Conservation (phyloP, 2,113 vertebrate genomes). For the Antechinus flavipes region DNA sequence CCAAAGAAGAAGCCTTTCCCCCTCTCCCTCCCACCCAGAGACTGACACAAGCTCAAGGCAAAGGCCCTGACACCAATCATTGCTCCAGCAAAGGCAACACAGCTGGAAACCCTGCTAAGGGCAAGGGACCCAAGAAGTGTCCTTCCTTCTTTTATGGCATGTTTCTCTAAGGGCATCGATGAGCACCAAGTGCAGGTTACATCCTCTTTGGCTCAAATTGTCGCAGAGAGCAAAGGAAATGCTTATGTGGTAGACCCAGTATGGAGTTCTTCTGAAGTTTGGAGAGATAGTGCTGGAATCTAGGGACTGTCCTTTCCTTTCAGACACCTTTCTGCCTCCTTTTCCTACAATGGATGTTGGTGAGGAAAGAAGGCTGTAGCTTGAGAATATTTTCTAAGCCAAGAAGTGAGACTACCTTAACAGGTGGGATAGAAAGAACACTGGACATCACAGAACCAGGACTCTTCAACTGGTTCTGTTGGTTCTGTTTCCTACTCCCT, state of each 20-base stretch:
- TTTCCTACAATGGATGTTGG: neutral
- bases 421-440: neutral
- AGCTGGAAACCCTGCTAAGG: neutral
- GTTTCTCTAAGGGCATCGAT: neutral
- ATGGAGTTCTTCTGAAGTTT: neutral
- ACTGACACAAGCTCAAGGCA: conserved; percentile 39
- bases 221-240: neutral
- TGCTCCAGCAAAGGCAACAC: neutral
- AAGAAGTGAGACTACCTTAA: neutral
- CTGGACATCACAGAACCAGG: neutral
- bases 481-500: neutral
- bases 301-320: neutral
- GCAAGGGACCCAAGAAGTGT: neutral
- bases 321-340: neutral
- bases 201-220: neutral
- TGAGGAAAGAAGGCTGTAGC: neutral
- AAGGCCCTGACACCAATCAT: neutral
- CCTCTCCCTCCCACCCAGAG: conserved; percentile 9
- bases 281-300: neutral
- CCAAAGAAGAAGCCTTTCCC: conserved; percentile 24
- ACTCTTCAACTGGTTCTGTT: neutral
- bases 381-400: neutral
- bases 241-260: neutral
- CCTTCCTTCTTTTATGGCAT: neutral
- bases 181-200: neutral